Percentiles rank a stretch among this genome's conserved stretches.
These are phyloP conservation scores for Nemurella pictetii DNA, from an alignment of 2,888 invertebrate genomes.

Conservation along the genomic window DNA sequence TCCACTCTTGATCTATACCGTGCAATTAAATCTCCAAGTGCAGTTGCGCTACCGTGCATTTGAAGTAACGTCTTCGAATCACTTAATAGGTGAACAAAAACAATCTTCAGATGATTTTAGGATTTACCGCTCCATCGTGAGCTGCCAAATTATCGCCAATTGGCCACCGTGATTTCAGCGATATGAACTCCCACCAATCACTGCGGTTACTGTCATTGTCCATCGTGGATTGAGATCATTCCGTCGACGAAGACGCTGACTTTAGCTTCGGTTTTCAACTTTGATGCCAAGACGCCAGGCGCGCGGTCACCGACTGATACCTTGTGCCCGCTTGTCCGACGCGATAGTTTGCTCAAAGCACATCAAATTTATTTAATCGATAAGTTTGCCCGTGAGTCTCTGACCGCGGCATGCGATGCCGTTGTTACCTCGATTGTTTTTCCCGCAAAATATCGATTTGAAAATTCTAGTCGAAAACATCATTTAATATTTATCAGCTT, in stretches of 20 bases:
- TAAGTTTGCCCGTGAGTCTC: not conserved
- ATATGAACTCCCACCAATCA: conserved; percentile 22
- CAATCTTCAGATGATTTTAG: no score
- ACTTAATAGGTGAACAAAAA: no score
- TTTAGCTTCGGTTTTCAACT: not conserved
- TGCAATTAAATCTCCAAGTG: no score
- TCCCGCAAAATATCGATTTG: not conserved
- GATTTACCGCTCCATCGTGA: conserved; percentile 16
- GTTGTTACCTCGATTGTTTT: not conserved
- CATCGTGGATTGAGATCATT: not conserved
- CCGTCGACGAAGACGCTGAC: not conserved
- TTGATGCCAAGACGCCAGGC: not conserved
- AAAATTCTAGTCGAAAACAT: not conserved
- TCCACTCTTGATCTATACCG: no score
- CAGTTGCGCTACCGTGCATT: no score
- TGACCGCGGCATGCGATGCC: not conserved
- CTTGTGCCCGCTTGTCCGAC: not conserved
- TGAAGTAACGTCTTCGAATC: no score
- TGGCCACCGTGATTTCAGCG: not conserved
- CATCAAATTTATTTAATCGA: conserved; percentile 13
- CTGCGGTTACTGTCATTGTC: not conserved
- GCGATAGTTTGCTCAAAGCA: not conserved
- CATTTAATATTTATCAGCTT: not conserved
- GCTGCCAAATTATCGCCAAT: conserved; percentile 18
- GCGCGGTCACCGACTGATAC: conserved; percentile 6